Evolutionary conservation across 1,140 invertebrate species (phyloP).

Genomic region (Heterodera schachtii): DNA sequence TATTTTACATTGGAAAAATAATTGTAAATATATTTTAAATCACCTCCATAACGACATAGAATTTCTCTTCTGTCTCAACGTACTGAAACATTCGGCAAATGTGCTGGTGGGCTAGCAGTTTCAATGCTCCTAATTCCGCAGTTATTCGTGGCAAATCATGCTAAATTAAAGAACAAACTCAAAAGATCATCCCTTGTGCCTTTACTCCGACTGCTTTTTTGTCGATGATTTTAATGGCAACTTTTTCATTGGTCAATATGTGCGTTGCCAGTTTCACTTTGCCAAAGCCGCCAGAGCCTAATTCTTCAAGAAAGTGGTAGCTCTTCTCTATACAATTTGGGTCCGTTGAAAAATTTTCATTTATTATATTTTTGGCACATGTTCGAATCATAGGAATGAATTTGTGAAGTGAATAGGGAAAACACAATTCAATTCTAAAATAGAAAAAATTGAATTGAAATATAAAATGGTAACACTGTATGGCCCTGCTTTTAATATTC

Average conservation of each 20-base stretch:
- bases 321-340: conserved; percentile 29
- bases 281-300: conserved; percentile 68
- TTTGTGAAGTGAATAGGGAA: too few species aligned
- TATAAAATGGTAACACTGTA: too few species aligned
- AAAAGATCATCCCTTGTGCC: conserved; percentile 37
- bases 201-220: conserved; percentile 76
- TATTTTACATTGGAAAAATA: conserved; percentile 11
- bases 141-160: conserved; percentile 79
- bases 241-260: conserved; percentile 77
- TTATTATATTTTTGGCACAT: not conserved
- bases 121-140: conserved; percentile 80
- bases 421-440: too few species aligned
- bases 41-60: conserved; percentile 77
- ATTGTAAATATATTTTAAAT: conserved; percentile 25
- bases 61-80: conserved; percentile 75
- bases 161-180: conserved; percentile 66
- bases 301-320: conserved; percentile 41
- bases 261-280: conserved; percentile 82
- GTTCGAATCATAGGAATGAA: too few species aligned
- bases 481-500: too few species aligned
- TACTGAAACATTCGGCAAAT: conserved; percentile 71
- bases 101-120: conserved; percentile 78
- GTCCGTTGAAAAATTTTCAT: conserved; percentile 34
- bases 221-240: conserved; percentile 85
- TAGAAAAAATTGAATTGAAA: too few species aligned